Evolutionary conservation across 1,140 invertebrate species (phyloP), one percentile per base, ranked within the genome.

Genomic region (Wasmannia auropunctata): DNA sequence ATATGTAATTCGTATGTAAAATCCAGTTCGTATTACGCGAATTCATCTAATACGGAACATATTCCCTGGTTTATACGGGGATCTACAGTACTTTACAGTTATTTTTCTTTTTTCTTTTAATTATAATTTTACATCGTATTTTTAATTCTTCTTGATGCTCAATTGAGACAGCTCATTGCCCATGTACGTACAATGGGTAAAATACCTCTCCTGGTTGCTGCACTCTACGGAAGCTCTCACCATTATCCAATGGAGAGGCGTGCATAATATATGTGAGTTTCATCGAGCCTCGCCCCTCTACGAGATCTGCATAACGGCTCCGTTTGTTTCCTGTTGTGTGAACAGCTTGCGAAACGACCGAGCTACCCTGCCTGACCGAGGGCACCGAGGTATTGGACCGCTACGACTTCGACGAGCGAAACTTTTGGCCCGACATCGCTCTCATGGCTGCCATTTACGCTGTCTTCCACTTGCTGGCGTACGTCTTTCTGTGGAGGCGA

Each of bases 161-260:
- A 28, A 43, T 62, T 22, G 34, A 4, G 34, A 4, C 92, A 98
- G 98, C 86, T 96, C 98, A 4, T 95, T 99, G 80, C 98, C 98
- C 0, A 93, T 95, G 84, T 97, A 98, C 86, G 95, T 99, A 43
- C 96, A 96, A 31, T 99, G 98, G 98, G 96, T 98, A 1, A 97
- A 98, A 91, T 98, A 98, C 93, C 91, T 99, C 14, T 99, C 98
- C 0, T 99, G 98, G 98, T 96, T 99, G 91, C 97, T 98, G 94
- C 99, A 99, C 94, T 97, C 97, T 2, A 98, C 98, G 91, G 98
- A 99, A 96, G 97, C 98, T 0, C 95, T 99, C 94, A 97, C 96
- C 16, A 97, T 98, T 88, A 92, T 97, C 25, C 97, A 98, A 91
- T 98, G 98, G 98, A 94, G 96, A 56, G 96, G 96, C 31, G 95